Evolutionary conservation across 2,888 invertebrate species (phyloP).

Genomic region (Himalopsyche anomala): DNA sequence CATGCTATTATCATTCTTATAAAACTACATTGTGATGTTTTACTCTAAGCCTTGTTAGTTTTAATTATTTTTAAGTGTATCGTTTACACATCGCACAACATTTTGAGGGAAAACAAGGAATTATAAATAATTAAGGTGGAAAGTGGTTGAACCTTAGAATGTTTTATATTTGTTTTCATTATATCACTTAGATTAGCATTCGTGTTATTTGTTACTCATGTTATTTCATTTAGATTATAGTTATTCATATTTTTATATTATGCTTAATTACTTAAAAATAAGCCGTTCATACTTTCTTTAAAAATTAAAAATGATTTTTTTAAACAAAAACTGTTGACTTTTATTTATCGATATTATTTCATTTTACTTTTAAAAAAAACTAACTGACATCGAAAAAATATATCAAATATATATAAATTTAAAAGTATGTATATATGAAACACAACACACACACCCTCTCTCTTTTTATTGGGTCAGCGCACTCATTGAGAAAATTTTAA

Average conservation of each 20-base stretch:
- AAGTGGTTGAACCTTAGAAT: neutral
- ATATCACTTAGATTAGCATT: neutral
- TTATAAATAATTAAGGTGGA: neutral
- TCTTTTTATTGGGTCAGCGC: no score
- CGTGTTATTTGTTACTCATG: neutral
- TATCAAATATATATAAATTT: no score
- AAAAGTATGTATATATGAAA: no score
- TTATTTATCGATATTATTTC: neutral
- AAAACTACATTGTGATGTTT: slow-evolving; percentile 17
- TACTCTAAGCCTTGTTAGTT: neutral
- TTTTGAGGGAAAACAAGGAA: slow-evolving; percentile 14
- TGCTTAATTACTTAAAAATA: neutral
- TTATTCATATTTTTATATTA: neutral
- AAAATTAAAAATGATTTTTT: neutral
- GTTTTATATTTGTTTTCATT: slow-evolving; percentile 13
- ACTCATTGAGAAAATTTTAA: no score
- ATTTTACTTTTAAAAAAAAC: neutral
- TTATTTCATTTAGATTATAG: slow-evolving; percentile 16
- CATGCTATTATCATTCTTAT: slow-evolving; percentile 22
- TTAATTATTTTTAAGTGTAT: neutral
- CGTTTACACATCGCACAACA: neutral
- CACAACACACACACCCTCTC: no score
- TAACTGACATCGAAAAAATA: no score
- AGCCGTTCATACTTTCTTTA: slow-evolving; percentile 12
- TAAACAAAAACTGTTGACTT: neutral